Evolutionary conservation across 2,888 invertebrate genomes (phyloP), one percentile per base, ranked within the genome.

Genomic region (Ptycholaimellus sp.): DNA sequence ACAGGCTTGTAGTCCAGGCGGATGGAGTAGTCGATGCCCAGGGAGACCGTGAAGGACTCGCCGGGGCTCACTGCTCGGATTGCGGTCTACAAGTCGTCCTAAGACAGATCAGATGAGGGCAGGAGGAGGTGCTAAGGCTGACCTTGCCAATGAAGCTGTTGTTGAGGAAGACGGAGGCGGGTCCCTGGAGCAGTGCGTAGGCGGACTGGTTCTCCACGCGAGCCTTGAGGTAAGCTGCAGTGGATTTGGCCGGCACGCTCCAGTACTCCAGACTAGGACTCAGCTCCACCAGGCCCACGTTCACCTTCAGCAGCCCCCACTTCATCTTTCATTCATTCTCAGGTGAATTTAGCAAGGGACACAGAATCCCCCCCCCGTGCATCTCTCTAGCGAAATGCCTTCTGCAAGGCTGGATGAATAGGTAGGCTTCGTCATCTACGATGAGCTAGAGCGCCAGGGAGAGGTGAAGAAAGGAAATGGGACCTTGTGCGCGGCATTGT

Each of bases 1-100:
- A 53, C 49, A n/a, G 61, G 58, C 38, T 56, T 52, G 48, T 60
- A 61, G 13, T 45, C 50, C 3, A 62, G 50, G 38, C 54, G 50
- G 21, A 62, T 50, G 11, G 58, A 50, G 2, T 57, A 51, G 42
- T 62, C 62, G 5, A 59, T 55, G 30, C 62, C 62, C 30, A 63
- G 46, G 3, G 59, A 58, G 38, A 55, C 53, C 36, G 46, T 44
- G 46, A 62, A 59, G 38, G 57, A 53, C 45, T 62, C 62, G 27
- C 49, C 49, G 2, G 60, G 56, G 30, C 54, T 53, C 7, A 59
- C 58, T 3, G 56, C 46, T 35, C 55, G 52, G 42, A 60, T 33
- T 6, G 41, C 37, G 20, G 45, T 44, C 42, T 46, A 57, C 11
- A 54, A 29, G 25, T 23, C 25, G 13, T 9, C 25, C 7, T 9